A percentile compares a stretch with the other conserved stretches of the same genome.
These are phyloP conservation scores for Lochmaea capreae DNA, from an alignment of 2,888 invertebrate genomes.

Conservation along the genomic window DNA sequence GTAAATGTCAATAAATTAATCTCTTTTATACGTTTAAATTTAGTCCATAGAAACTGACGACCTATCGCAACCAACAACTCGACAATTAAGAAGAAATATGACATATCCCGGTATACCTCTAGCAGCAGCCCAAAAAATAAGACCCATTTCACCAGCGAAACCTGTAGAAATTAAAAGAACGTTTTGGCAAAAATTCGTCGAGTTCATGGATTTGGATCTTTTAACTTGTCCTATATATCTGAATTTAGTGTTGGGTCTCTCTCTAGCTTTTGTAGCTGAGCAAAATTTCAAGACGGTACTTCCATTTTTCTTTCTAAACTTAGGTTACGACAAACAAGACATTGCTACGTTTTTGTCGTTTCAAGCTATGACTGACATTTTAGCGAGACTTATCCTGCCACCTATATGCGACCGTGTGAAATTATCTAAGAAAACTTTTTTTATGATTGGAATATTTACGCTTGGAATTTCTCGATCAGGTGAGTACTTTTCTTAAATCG, in stretches of 20 bases:
- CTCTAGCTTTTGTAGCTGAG: constrained; percentile 80
- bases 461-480: constrained; percentile 80
- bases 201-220: constrained; percentile 78
- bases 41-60: constrained; percentile 42
- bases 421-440: constrained; percentile 77
- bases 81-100: constrained; percentile 62
- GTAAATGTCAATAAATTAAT: background rate
- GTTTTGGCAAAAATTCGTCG: constrained; percentile 67
- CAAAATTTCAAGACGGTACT: constrained; percentile 73
- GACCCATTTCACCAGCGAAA: constrained; percentile 51
- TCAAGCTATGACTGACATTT: constrained; percentile 80
- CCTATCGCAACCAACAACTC: constrained; percentile 33
- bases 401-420: constrained; percentile 76
- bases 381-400: constrained; percentile 78
- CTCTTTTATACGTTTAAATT: constrained; percentile 28
- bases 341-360: constrained; percentile 80
- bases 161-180: constrained; percentile 55
- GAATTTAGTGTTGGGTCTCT: constrained; percentile 78
- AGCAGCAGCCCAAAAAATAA: constrained; percentile 56
- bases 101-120: constrained; percentile 62
- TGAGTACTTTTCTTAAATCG: constrained; percentile 64
- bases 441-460: constrained; percentile 78
- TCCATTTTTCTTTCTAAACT: constrained; percentile 57
- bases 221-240: constrained; percentile 79
- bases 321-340: constrained; percentile 70